These are phyloP conservation scores for Botrylloides violaceus DNA, from an alignment of 23 tunicate species.

Conservation along the genomic window DNA sequence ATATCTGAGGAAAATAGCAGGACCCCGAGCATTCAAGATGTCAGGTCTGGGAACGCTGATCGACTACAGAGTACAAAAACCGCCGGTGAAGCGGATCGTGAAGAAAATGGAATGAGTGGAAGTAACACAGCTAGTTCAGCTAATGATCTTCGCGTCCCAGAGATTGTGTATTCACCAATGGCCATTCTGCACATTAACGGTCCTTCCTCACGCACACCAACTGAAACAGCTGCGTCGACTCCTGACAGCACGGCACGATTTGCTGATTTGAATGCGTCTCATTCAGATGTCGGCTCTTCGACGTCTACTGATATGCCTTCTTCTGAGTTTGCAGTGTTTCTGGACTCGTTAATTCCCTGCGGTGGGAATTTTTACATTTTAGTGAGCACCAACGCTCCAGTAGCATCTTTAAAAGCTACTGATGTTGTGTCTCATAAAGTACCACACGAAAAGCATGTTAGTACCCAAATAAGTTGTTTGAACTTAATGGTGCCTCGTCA, in stretches of 20 bases:
- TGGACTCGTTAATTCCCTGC: conserved; percentile 66
- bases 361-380: conserved; percentile 48
- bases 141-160: conserved; percentile 8
- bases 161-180: background rate
- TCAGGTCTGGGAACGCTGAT: conserved; percentile 16
- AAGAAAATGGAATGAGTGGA: background rate
- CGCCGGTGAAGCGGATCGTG: background rate
- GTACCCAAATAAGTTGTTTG: conserved; percentile 26
- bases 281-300: conserved; percentile 13
- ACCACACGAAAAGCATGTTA: background rate
- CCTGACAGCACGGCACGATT: background rate
- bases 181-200: conserved; percentile 2
- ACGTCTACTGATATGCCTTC: background rate
- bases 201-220: background rate
- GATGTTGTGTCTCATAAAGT: background rate
- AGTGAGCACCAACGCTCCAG: conserved; percentile 87
- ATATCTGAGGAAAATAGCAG: conserved; percentile 55
- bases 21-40: conserved; percentile 53
- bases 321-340: background rate
- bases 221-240: background rate
- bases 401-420: conserved; percentile 4
- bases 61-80: conserved; percentile 33
- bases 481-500: conserved; percentile 24
- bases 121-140: conserved; percentile 8
- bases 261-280: background rate